These are phyloP conservation scores for Homalodisca vitripennis DNA, from an alignment of 1,140 invertebrate species.

Conservation along the genomic window DNA sequence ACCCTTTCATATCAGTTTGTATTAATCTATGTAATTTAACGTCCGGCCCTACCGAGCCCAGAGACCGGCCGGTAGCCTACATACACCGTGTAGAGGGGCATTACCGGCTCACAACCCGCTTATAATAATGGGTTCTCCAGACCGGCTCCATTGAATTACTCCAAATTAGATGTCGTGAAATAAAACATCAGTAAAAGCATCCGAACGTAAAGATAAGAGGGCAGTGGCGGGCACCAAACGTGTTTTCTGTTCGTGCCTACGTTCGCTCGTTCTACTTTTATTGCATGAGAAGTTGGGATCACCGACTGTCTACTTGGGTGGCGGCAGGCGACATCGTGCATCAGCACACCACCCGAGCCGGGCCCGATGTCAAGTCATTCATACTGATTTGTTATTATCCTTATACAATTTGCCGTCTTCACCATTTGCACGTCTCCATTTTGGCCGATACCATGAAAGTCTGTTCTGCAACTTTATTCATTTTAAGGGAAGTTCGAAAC, in stretches of 20 bases:
- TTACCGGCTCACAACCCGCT: not conserved
- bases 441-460: too few species aligned
- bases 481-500: too few species aligned
- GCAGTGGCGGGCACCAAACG: not conserved
- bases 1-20: not conserved
- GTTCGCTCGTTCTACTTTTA: too few species aligned
- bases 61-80: not conserved
- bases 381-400: too few species aligned
- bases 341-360: not conserved
- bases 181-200: conserved; percentile 27
- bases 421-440: too few species aligned
- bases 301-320: conserved; percentile 9
- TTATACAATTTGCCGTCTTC: too few species aligned
- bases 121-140: not conserved
- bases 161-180: conserved; percentile 27
- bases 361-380: too few species aligned
- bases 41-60: not conserved
- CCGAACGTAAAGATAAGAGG: conserved; percentile 20
- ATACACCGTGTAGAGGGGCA: not conserved
- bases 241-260: not conserved
- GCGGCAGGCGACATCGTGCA: not conserved
- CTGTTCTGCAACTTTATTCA: too few species aligned
- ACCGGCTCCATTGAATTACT: conserved; percentile 24
- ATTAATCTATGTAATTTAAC: too few species aligned
- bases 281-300: not conserved